Conservation (phyloP, 2,797 vertebrate genomes). For the Notolabrus celidotus region DNA sequence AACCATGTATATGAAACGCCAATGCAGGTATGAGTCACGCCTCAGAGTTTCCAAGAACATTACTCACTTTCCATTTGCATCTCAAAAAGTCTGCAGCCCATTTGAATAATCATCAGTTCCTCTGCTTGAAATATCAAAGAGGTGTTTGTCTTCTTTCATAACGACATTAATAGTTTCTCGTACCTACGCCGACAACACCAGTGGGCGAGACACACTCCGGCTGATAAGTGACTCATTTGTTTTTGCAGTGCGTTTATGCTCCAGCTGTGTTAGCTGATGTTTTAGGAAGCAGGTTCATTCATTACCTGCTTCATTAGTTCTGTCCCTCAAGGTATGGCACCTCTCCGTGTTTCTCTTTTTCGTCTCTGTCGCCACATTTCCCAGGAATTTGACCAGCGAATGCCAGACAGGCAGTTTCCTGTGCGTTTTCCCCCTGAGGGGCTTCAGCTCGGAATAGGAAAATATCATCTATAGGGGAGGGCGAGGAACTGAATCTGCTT, state of each 20-base stretch:
- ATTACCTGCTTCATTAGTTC: slow-evolving; percentile 82
- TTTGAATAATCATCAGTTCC: slow-evolving; percentile 19
- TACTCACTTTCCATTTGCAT: slow-evolving; percentile 17
- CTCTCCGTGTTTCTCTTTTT: slow-evolving; percentile 42
- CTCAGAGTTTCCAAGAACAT: neutral
- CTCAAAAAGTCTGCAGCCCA: slow-evolving; percentile 10
- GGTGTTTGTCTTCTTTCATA: slow-evolving; percentile 42
- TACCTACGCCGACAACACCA: slow-evolving; percentile 48
- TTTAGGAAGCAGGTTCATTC: slow-evolving; percentile 74
- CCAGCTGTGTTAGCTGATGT: slow-evolving; percentile 78
- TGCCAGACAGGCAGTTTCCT: slow-evolving; percentile 58
- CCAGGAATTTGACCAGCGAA: slow-evolving; percentile 40
- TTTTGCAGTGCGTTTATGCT: slow-evolving; percentile 74
- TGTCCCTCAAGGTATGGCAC: slow-evolving; percentile 71
- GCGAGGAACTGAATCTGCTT: slow-evolving; percentile 33
- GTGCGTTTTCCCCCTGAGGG: slow-evolving; percentile 30
- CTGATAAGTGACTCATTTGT: slow-evolving; percentile 70
- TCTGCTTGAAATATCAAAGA: slow-evolving; percentile 37
- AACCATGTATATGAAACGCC: neutral
- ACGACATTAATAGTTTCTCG: slow-evolving; percentile 59
- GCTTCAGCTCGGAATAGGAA: slow-evolving; percentile 36
- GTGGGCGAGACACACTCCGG: slow-evolving; percentile 40
- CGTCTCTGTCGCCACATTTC: slow-evolving; percentile 39
- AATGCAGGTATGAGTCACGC: neutral
- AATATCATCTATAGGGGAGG: slow-evolving; percentile 27